Evolutionary conservation across 2,888 invertebrate genomes (phyloP).

Genomic region (Drosophila leonis): DNA sequence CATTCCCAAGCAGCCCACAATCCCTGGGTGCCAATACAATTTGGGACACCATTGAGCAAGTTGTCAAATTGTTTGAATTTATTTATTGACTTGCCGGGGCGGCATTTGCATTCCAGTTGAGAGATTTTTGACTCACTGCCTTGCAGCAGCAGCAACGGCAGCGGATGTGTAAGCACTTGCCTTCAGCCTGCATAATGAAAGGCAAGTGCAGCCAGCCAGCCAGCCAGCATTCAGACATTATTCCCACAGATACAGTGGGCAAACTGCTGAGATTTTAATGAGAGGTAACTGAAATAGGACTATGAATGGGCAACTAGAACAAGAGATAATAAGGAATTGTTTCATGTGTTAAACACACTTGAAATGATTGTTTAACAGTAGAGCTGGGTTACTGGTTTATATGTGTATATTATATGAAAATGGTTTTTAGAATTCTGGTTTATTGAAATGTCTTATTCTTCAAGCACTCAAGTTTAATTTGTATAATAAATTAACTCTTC

Average conservation of each 20-base stretch:
- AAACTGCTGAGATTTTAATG: constrained; percentile 6
- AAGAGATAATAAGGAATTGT: neutral
- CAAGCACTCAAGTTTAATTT: no score
- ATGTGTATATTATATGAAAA: neutral
- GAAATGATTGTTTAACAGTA: no score
- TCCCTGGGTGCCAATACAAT: constrained; percentile 30
- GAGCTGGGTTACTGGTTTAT: neutral
- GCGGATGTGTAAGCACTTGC: constrained; percentile 61
- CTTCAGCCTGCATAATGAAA: constrained; percentile 65
- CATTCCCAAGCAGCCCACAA: neutral
- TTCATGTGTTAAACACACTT: no score
- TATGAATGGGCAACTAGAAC: neutral
- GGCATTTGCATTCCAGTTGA: constrained; percentile 75
- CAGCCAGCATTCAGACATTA: constrained; percentile 24
- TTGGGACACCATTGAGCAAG: constrained; percentile 72
- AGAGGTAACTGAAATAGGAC: neutral
- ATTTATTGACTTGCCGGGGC: constrained; percentile 76
- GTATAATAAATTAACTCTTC: no score
- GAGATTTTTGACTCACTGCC: constrained; percentile 65
- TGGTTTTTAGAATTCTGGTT: no score
- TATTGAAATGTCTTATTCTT: no score
- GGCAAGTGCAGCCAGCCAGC: constrained; percentile 45
- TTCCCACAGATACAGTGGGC: constrained; percentile 33
- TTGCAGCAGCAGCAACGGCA: constrained; percentile 33
- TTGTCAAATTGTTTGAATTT: constrained; percentile 81